A percentile compares a stretch with the other conserved stretches of the same genome.
These are phyloP conservation scores for Thripadectes ignobilis DNA, from an alignment of 2,797 vertebrate genomes.

Conservation along the genomic window DNA sequence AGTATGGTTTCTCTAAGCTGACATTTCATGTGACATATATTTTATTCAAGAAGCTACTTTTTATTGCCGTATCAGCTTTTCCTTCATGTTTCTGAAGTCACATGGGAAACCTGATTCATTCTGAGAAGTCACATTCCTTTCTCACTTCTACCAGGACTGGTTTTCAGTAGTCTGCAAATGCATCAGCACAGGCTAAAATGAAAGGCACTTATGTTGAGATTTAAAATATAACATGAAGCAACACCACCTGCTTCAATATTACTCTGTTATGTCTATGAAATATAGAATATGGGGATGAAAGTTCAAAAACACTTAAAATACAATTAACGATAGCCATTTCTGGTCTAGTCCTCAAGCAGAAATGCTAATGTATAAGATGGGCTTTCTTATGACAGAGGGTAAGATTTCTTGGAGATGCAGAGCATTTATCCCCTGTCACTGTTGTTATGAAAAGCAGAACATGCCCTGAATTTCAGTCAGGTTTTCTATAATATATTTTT, in stretches of 20 bases:
- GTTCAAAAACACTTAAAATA: background rate
- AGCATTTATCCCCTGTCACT: background rate
- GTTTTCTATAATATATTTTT: background rate
- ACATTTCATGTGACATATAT: background rate
- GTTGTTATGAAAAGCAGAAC: background rate
- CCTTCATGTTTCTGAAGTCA: background rate
- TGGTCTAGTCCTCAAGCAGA: background rate
- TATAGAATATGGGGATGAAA: background rate
- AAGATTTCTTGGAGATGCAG: background rate
- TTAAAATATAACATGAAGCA: background rate
- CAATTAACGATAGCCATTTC: background rate
- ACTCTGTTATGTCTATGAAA: background rate
- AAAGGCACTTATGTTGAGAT: background rate
- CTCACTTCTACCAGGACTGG: background rate
- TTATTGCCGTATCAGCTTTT: background rate
- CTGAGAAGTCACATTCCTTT: background rate
- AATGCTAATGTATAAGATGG: background rate
- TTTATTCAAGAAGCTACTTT: constrained; percentile 9
- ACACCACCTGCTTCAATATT: background rate
- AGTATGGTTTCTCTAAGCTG: background rate
- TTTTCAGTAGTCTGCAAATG: background rate
- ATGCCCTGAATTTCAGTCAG: background rate
- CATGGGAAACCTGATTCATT: background rate
- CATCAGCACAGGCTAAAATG: background rate
- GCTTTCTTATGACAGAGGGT: background rate